Evolutionary conservation across 2,797 vertebrate genomes (phyloP).

Genomic region (Lateolabrax maculatus): DNA sequence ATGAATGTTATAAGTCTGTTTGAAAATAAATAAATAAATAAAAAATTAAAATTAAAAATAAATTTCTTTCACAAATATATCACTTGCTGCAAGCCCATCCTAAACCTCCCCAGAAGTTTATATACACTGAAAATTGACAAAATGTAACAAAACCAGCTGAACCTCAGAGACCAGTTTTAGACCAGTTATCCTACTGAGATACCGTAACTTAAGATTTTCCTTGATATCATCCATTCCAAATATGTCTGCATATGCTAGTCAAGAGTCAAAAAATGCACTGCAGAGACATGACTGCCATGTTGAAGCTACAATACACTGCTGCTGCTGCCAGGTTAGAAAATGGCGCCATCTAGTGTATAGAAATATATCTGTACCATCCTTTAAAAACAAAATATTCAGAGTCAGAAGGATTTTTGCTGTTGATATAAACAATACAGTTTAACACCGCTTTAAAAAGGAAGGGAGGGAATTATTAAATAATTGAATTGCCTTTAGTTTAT

Average conservation of each 20-base stretch:
- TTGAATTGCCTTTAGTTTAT: neutral
- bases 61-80: neutral
- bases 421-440: neutral
- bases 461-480: neutral
- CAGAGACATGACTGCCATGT: neutral
- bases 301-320: neutral
- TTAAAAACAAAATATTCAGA: neutral
- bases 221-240: neutral
- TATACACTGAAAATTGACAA: neutral
- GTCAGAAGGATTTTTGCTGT: too few relatives aligned
- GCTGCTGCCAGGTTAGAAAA: slow-evolving; percentile 9
- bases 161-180: neutral
- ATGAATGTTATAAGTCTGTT: neutral
- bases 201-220: neutral
- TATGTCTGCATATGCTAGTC: neutral
- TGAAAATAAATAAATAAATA: too few relatives aligned
- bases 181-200: neutral
- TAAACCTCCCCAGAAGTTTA: neutral
- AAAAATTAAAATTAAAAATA: too few relatives aligned
- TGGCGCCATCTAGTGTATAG: slow-evolving; percentile 54
- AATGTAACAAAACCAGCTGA: neutral
- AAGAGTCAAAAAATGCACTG: neutral
- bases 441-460: neutral
- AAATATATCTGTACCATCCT: neutral
- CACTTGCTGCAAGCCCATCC: neutral